Base-by-base conservation (phyloP, 2,113 vertebrate species). In the Antechinus stuartii region DNA sequence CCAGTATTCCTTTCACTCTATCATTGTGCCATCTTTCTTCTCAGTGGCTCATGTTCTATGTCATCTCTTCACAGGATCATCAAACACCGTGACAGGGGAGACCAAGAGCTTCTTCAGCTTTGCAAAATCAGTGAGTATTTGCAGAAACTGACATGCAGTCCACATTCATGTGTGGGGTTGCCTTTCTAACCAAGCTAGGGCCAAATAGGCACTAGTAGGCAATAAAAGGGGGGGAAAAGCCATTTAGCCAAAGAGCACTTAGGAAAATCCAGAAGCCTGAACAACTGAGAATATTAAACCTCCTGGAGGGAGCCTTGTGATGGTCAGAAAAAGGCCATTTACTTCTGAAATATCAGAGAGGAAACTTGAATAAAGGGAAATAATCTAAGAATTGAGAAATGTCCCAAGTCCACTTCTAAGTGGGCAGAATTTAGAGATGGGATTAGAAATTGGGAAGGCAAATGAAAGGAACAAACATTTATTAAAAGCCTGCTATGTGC, bases 91-190 rank as follows among this genome's bases (percentile, higher is more conserved):
- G 96, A 99, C 99, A 91, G 99, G 99, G 97, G 99, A 99, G 98
- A 99, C 99, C 98, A 99, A 99, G 99, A 99, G 99, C 98, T 99
- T 99, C 99, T 99, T 99, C 98, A 99, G 99, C 98, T 99, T 99
- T 98, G 99, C 99, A 96, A 99, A 99, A 99, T 99, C 99, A 92
- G 99, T 99, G 98, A 99, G 99, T 99, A 97, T 96, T 95, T 68
- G 0, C 8, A 3, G 19, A 3, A 0, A 2, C 22, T 27, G 19
- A 10, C 0, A 35, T 9, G 0, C 26, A 84, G n/a, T n/a, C 35
- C 35, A 42, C 7, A 2, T 42, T 84, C 16, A 22, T 9, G 16
- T 7, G 0, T 8, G 4, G 6, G 27, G 30, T 1, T 49, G 4
- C 0, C 0, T 22, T 8, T 6, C 30, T 57, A n/a, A 23, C 57